phyloP scores from a whole-genome alignment of 2,888 invertebrate genomes.

The Spicauda simplicius region DNA sequence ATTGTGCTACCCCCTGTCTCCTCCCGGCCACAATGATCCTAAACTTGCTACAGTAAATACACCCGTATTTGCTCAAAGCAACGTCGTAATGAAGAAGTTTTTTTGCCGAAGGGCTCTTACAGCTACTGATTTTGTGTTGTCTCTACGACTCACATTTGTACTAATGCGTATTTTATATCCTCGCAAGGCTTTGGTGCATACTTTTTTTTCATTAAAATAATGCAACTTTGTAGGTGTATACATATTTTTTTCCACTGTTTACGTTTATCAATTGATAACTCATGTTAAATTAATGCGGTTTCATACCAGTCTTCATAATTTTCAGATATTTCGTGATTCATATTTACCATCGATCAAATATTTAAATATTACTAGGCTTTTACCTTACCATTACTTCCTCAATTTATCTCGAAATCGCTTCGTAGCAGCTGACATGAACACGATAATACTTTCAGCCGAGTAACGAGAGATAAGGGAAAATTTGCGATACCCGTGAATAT shows the following conservation, averaged over 20 bases:
- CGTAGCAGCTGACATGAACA: not conserved
- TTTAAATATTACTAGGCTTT: too few species aligned
- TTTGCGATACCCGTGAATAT: not conserved
- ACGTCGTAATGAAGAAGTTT: slow-evolving; percentile 32
- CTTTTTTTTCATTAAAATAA: not conserved
- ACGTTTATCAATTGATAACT: too few species aligned
- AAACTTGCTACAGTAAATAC: slow-evolving; percentile 51
- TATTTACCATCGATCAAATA: too few species aligned
- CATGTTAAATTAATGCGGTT: too few species aligned
- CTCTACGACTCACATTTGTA: not conserved
- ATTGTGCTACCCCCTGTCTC: slow-evolving; percentile 64
- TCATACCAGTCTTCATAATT: too few species aligned
- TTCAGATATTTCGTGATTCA: too few species aligned
- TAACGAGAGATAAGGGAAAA: not conserved
- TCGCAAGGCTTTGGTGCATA: not conserved
- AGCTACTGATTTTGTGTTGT: slow-evolving; percentile 14
- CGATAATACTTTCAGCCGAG: not conserved
- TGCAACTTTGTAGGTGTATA: not conserved
- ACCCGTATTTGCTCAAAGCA: slow-evolving; percentile 50
- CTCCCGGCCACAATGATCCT: slow-evolving; percentile 50
- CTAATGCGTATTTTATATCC: not conserved
- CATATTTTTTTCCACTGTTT: too few species aligned
- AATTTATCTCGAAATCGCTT: not conserved
- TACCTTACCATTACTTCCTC: not conserved
- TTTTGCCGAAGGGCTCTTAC: slow-evolving; percentile 7